A percentile compares a stretch with the other conserved stretches of the same genome.
Conservation (phyloP, 2,888 invertebrate genomes). For the Phymatocera aterrima region DNA sequence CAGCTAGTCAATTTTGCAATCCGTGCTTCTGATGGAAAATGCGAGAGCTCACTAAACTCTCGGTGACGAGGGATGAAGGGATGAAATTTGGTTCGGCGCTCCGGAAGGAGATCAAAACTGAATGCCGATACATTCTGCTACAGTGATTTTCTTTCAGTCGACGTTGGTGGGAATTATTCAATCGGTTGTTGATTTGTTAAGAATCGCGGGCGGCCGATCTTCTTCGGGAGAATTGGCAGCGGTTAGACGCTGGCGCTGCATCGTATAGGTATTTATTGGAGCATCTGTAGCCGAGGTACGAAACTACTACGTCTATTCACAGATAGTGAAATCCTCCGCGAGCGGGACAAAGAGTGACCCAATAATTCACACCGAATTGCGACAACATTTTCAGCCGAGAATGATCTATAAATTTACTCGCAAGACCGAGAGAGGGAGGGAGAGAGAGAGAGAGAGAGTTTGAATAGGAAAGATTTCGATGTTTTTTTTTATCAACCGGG, state of each 20-base stretch:
- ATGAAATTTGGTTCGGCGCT: neutral
- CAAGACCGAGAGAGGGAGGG: no score
- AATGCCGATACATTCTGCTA: no score
- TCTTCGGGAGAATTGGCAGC: neutral
- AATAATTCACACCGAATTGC: conserved; percentile 28
- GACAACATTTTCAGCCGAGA: conserved; percentile 9
- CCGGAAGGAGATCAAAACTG: neutral
- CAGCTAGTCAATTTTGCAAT: conserved; percentile 10
- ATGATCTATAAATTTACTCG: neutral
- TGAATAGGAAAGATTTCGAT: no score
- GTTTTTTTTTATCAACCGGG: no score
- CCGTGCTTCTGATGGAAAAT: neutral
- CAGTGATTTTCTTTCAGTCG: no score
- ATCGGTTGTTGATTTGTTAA: no score
- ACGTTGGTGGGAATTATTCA: no score
- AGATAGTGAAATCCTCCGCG: neutral
- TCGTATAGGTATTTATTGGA: no score
- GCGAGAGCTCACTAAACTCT: neutral
- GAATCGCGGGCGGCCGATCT: no score
- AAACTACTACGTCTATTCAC: conserved; percentile 2
- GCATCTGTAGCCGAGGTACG: conserved; percentile 15
- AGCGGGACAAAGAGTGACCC: conserved; percentile 26
- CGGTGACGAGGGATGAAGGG: no score
- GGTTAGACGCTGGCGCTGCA: neutral
- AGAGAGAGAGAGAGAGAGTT: neutral